Evolutionary conservation across 2,888 invertebrate genomes (phyloP).

Genomic region (Heliconius charithonia): DNA sequence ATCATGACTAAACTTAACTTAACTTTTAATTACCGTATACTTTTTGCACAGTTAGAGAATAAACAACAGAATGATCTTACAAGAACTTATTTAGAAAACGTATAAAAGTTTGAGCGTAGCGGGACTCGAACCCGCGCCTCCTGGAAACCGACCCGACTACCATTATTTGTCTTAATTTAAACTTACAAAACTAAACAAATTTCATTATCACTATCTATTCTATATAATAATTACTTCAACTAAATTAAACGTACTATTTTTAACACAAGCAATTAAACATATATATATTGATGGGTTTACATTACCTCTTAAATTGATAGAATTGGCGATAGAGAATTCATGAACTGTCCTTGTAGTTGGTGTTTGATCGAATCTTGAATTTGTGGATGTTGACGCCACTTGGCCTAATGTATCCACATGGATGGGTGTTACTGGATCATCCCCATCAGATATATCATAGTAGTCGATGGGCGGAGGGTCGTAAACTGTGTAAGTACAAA

Average conservation of each 20-base stretch:
- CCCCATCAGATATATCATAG: constrained; percentile 65
- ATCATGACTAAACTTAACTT: neutral
- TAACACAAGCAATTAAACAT: neutral
- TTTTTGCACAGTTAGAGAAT: too few relatives aligned
- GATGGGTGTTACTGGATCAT: constrained; percentile 64
- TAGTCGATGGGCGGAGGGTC: constrained; percentile 54
- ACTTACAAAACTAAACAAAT: neutral
- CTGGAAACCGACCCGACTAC: too few relatives aligned
- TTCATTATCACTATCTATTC: neutral
- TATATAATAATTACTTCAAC: neutral
- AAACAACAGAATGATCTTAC: too few relatives aligned
- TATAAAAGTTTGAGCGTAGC: too few relatives aligned
- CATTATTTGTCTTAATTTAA: too few relatives aligned
- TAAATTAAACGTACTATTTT: neutral
- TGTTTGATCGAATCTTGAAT: constrained; percentile 58
- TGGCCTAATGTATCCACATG: constrained; percentile 59
- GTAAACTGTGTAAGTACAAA: constrained; percentile 6
- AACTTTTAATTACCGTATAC: too few relatives aligned
- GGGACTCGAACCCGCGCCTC: too few relatives aligned
- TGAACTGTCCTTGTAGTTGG: constrained; percentile 66
- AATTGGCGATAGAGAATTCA: constrained; percentile 74
- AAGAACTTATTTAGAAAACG: too few relatives aligned
- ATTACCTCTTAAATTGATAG: constrained; percentile 75
- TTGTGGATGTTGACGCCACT: constrained; percentile 56
- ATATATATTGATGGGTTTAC: neutral